Base-by-base conservation (phyloP, 2,888 invertebrate genomes). In the Acleris literana region DNA sequence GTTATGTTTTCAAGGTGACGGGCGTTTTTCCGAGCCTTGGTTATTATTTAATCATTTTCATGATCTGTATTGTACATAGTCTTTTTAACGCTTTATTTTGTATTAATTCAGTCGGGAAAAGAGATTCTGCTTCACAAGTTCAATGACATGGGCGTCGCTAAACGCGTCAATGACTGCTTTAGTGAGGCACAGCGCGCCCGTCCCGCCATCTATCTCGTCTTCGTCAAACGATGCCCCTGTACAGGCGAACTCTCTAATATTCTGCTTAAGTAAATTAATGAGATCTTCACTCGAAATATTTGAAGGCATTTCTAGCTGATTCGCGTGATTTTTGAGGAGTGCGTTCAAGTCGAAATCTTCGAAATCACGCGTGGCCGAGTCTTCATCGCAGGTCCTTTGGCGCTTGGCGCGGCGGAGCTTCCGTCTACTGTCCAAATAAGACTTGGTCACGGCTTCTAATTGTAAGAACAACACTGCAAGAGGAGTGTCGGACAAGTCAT, bases 81-180 rank as follows among this genome's bases (percentile, higher is more conserved):
- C 18, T 9, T 11, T 49, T 7, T 20, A 13, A 20, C 25, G 33
- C 46, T 17, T 46, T 39, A 17, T 22, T 9, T 22, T 51, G 43
- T 6, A 51, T 69, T 79, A 81, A 51, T 81, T 82, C 43, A 92
- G 72, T 69, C 83, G 82, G 66, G 84, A 76, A 49, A 90, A 84
- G 69, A 94, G 84, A 75, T 94, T 94, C 39, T 90, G 86, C 71
- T 93, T 94, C 3, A 94, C 92, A 5, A 86, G 71, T 64, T 92
- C 88, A 72, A 96, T 93, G 53, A 95, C 93, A 71, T 93, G 92
- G 56, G 93, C 93, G 76, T 95, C 93, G 77, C 95, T 95, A 73
- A 96, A 92, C 33, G 95, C 93, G 81, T 96, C 94, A 29, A 96
- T 92, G 46, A 96, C 81, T 48, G 93, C 86, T 72, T 92, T 88